Conservation (phyloP, 1,140 invertebrate species). For the Phenacoccus solenopsis region DNA sequence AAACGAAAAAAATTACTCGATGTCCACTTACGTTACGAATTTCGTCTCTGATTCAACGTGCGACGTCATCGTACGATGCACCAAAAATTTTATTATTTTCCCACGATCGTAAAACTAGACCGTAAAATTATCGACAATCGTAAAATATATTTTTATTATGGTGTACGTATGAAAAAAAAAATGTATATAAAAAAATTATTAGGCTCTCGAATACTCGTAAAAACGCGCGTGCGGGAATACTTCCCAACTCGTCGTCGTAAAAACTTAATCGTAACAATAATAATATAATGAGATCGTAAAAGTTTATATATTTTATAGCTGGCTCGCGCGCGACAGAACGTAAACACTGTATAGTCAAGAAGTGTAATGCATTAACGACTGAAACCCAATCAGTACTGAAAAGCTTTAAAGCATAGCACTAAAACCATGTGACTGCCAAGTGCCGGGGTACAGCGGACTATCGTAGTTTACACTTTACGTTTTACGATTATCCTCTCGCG, state of each 20-base stretch:
- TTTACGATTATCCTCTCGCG: not conserved
- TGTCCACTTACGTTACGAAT: conserved; percentile 24
- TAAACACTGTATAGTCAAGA: conserved; percentile 7
- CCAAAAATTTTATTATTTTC: conserved; percentile 12
- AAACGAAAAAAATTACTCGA: too few species aligned
- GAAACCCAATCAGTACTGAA: conserved; percentile 1
- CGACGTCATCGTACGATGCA: conserved; percentile 8
- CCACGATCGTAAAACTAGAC: conserved; percentile 20
- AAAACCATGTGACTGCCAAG: conserved; percentile 1
- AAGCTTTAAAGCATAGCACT: conserved; percentile 1
- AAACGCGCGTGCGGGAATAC: not conserved
- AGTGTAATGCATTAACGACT: conserved; percentile 1
- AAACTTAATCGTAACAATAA: conserved; percentile 9
- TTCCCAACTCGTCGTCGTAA: conserved; percentile 2
- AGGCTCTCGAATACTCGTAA: not conserved
- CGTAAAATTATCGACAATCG: conserved; percentile 18
- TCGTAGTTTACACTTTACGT: conserved; percentile 1
- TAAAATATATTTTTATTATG: not conserved
- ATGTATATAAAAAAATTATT: not conserved
- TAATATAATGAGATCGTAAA: conserved; percentile 15
- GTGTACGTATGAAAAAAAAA: not conserved
- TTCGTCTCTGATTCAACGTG: conserved; percentile 15
- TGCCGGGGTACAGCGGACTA: not conserved
- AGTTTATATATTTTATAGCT: not conserved
- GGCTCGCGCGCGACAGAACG: conserved; percentile 20